Evolutionary conservation across 2,113 vertebrate species (phyloP).

Genomic region (Toxostoma redivivum): DNA sequence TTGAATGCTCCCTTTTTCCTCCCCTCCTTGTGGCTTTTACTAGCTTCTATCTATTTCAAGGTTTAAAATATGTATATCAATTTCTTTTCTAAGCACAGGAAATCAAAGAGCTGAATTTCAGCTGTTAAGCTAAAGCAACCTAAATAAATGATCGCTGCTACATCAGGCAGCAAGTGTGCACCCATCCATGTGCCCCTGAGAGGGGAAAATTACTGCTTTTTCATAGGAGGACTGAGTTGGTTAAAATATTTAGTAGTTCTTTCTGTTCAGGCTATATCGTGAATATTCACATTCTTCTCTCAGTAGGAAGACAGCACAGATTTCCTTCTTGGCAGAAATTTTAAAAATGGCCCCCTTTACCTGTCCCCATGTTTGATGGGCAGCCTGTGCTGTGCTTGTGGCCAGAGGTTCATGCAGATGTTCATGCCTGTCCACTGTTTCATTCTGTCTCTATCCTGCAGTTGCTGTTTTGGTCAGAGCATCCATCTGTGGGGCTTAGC

Average conservation of each 20-base stretch:
- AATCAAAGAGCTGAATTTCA: constrained; percentile 52
- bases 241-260: constrained; percentile 64
- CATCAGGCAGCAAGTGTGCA: constrained; percentile 48
- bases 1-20: not conserved
- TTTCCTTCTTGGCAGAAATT: not conserved
- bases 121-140: constrained; percentile 44
- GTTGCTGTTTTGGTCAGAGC: not conserved
- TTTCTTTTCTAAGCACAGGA: constrained; percentile 52
- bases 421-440: not conserved
- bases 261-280: not conserved
- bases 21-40: not conserved
- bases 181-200: constrained; percentile 17
- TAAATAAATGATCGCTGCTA: constrained; percentile 58
- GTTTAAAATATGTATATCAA: constrained; percentile 45
- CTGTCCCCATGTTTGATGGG: fast-evolving
- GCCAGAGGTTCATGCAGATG: not conserved
- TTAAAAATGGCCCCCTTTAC: not conserved
- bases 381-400: not conserved
- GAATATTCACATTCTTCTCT: constrained; percentile 35
- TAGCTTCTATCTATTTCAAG: constrained; percentile 23
- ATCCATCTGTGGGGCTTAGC: not conserved
- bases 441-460: not conserved
- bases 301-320: not conserved
- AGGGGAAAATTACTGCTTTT: constrained; percentile 54
- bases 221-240: constrained; percentile 27